These are phyloP conservation scores for Cryptoprocta ferox DNA, from an alignment of 2,797 vertebrate genomes.

Conservation along the genomic window DNA sequence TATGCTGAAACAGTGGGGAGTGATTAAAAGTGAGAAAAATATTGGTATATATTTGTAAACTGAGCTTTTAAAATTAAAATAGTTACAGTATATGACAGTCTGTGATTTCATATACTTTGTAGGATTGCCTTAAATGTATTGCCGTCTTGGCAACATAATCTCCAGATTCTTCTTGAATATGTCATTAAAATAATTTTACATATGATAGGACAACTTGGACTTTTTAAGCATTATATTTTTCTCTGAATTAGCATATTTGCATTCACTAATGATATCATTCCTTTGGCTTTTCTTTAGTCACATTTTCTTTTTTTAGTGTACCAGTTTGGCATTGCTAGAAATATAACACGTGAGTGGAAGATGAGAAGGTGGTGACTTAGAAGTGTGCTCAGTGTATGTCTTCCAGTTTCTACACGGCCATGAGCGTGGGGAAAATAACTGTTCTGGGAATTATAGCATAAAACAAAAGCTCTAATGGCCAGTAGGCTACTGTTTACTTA, in stretches of 20 bases:
- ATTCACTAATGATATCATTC: slow-evolving; percentile 65
- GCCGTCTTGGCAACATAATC: slow-evolving; percentile 65
- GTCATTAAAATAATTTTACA: slow-evolving; percentile 68
- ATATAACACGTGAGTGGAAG: slow-evolving; percentile 42
- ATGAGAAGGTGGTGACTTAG: not conserved
- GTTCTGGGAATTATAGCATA: not conserved
- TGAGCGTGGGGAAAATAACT: not conserved
- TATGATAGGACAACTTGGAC: slow-evolving; percentile 64
- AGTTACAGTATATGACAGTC: slow-evolving; percentile 66
- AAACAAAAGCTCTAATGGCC: not conserved
- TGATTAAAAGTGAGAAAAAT: slow-evolving; percentile 83
- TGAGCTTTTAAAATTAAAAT: slow-evolving; percentile 81
- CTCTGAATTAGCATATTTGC: slow-evolving; percentile 73
- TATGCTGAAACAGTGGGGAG: slow-evolving; percentile 81
- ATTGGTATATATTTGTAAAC: slow-evolving; percentile 80
- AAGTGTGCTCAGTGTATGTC: not conserved
- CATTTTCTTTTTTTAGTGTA: not conserved
- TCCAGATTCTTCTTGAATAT: slow-evolving; percentile 58
- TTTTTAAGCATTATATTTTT: slow-evolving; percentile 61
- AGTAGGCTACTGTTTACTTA: not conserved
- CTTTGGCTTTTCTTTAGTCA: slow-evolving; percentile 68
- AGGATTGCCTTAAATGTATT: slow-evolving; percentile 72
- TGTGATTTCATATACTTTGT: slow-evolving; percentile 79
- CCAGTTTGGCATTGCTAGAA: slow-evolving; percentile 57
- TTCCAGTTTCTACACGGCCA: not conserved